phyloP scores from a whole-genome alignment of 2,113 vertebrate genomes.

The Varanus salvator region DNA sequence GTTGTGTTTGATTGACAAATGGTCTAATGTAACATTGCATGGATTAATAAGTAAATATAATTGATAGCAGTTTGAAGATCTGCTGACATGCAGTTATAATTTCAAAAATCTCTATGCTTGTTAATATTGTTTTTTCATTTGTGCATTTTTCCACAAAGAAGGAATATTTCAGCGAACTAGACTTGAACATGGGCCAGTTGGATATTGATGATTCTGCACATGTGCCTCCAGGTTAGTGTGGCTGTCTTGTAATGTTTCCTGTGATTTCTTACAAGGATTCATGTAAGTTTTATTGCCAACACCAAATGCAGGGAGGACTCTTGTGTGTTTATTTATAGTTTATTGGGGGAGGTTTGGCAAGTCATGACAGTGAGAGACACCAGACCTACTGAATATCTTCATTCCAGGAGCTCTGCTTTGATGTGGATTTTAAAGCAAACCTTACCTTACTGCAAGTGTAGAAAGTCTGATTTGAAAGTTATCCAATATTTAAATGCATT shows the following conservation, averaged over 20 bases:
- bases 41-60: background rate
- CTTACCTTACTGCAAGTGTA: background rate
- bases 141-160: conserved; percentile 79
- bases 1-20: background rate
- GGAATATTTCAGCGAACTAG: conserved; percentile 87
- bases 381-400: background rate
- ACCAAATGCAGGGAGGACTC: background rate
- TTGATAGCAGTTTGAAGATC: background rate
- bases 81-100: background rate
- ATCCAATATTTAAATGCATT: background rate
- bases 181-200: conserved; percentile 87
- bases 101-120: conserved; percentile 11
- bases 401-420: background rate
- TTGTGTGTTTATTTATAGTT: background rate
- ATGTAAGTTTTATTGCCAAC: background rate
- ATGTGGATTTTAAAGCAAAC: background rate
- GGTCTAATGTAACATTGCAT: background rate
- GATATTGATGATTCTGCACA: conserved; percentile 93
- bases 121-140: conserved; percentile 45
- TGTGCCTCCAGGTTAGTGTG: conserved; percentile 88
- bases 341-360: background rate
- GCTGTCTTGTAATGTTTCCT: background rate
- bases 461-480: conserved; percentile 2
- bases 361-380: background rate
- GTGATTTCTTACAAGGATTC: background rate